phyloP scores from a whole-genome alignment of 2,888 invertebrate species.

The Schrankia costaestrigalis region DNA sequence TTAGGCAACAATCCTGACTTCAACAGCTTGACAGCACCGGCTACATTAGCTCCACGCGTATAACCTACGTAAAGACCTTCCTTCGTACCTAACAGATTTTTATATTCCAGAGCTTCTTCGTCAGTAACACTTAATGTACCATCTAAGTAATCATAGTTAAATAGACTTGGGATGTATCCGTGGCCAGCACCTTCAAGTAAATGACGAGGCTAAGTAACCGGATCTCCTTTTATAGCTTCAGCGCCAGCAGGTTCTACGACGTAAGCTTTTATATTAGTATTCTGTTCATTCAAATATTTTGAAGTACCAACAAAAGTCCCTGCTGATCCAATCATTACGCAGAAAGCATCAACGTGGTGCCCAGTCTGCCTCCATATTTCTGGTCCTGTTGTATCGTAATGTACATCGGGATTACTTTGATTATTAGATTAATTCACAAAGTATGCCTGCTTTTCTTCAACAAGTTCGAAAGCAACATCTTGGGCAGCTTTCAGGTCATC shows the following conservation, averaged over 20 bases:
- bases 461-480: slow-evolving; percentile 51
- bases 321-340: slow-evolving; percentile 66
- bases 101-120: slow-evolving; percentile 59
- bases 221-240: slow-evolving; percentile 61
- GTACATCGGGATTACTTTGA: slow-evolving; percentile 50
- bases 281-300: slow-evolving; percentile 62
- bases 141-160: slow-evolving; percentile 62
- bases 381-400: slow-evolving; percentile 65
- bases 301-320: slow-evolving; percentile 66
- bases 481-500: slow-evolving; percentile 63
- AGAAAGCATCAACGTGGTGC: slow-evolving; percentile 62
- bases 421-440: slow-evolving; percentile 69
- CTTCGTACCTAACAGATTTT: slow-evolving; percentile 57
- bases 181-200: slow-evolving; percentile 71
- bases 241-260: slow-evolving; percentile 68
- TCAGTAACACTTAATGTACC: slow-evolving; percentile 62
- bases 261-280: slow-evolving; percentile 51
- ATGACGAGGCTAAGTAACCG: slow-evolving; percentile 66
- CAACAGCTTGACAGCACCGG: slow-evolving; percentile 63
- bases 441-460: slow-evolving; percentile 55
- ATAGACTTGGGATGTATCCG: slow-evolving; percentile 62
- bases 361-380: slow-evolving; percentile 74
- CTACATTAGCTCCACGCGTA: slow-evolving; percentile 69
- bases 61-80: slow-evolving; percentile 71
- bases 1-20: slow-evolving; percentile 57